Percentiles rank a stretch among this genome's conserved stretches.
These are phyloP conservation scores for Callipepla californica DNA, from an alignment of 2,113 vertebrate species.

Conservation along the genomic window DNA sequence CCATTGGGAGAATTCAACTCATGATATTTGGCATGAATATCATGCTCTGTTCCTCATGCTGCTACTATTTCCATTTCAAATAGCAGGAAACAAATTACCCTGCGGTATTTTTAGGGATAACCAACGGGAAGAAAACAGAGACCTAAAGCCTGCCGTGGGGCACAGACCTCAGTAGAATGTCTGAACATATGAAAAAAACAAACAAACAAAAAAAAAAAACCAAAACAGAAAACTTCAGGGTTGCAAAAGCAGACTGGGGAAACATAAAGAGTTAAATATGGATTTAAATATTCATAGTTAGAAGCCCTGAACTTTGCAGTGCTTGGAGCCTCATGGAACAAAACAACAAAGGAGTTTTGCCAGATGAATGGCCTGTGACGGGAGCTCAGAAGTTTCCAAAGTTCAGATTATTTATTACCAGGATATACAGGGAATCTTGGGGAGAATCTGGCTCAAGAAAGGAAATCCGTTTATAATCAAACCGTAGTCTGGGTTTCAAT, in stretches of 20 bases:
- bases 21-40: conserved; percentile 61
- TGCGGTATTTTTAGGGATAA: conserved; percentile 47
- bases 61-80: conserved; percentile 69
- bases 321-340: neutral
- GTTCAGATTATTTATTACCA: conserved; percentile 21
- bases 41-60: conserved; percentile 39
- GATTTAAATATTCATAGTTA: neutral
- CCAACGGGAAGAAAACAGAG: neutral
- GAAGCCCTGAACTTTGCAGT: neutral
- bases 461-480: neutral
- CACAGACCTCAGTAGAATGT: neutral
- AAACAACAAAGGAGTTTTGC: conserved; percentile 27
- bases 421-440: neutral
- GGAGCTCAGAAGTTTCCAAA: conserved; percentile 7
- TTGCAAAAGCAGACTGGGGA: neutral
- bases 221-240: neutral
- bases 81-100: conserved; percentile 56
- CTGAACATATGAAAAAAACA: neutral
- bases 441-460: neutral
- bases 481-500: neutral
- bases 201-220: neutral
- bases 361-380: conserved; percentile 25
- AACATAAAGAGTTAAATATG: neutral
- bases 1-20: conserved; percentile 37
- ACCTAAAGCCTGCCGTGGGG: neutral